These are phyloP conservation scores for Melanostoma mellinum DNA, from an alignment of 2,888 invertebrate species.

Conservation along the genomic window DNA sequence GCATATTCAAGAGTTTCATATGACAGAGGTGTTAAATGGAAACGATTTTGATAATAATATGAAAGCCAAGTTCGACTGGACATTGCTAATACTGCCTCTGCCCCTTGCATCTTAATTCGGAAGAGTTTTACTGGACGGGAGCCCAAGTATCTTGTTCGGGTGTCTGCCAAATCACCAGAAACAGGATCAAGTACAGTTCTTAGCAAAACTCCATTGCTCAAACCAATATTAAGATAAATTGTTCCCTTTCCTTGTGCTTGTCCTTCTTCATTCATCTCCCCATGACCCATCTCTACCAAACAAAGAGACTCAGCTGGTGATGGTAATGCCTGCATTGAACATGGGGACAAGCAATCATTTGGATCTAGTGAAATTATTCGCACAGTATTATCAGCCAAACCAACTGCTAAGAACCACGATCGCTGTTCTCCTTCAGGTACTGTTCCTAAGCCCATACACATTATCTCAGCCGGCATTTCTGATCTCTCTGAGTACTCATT, in stretches of 20 bases:
- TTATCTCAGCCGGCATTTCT: conserved; percentile 97
- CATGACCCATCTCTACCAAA: conserved; percentile 95
- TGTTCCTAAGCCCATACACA: conserved; percentile 98
- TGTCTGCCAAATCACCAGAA: conserved; percentile 98
- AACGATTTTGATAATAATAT: conserved; percentile 98
- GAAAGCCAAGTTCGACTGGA: conserved; percentile 99
- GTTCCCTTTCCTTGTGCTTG: conserved; percentile 84
- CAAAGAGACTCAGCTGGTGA: conserved; percentile 98
- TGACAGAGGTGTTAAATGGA: conserved; percentile 96
- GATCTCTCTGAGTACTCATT: conserved; percentile 99
- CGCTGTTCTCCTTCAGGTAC: conserved; percentile 97
- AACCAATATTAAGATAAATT: conserved; percentile 97
- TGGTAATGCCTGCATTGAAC: conserved; percentile 98
- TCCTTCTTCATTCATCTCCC: conserved; percentile 84
- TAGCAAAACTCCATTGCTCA: conserved; percentile 97
- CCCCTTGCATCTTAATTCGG: conserved; percentile 96
- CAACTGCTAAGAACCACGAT: conserved; percentile 97
- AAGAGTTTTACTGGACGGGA: conserved; percentile 98
- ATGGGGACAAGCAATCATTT: conserved; percentile 95
- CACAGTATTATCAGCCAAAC: conserved; percentile 97
- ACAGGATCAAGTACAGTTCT: conserved; percentile 97
- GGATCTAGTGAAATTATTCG: conserved; percentile 98
- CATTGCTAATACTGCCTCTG: conserved; percentile 98
- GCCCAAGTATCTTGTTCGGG: conserved; percentile 97
- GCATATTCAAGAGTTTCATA: conserved; percentile 99